Percentiles rank a stretch among this genome's conserved stretches.
phyloP scores from a whole-genome alignment of 2,797 vertebrate genomes.

The Orestias chungarensis region DNA sequence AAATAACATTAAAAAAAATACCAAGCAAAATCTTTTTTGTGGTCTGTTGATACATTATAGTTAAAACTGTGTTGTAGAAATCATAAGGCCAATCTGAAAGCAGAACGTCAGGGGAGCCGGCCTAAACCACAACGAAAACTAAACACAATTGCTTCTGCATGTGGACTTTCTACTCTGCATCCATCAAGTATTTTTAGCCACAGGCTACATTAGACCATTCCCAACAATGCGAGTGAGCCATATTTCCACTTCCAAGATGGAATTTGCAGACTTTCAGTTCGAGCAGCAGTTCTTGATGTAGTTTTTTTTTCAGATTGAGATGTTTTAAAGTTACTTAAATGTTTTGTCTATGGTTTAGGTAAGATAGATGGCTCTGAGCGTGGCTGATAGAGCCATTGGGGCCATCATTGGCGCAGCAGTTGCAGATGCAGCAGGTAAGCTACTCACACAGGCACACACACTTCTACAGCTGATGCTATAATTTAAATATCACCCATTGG shows the following conservation, averaged over 20 bases:
- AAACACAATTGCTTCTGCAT: constrained; percentile 7
- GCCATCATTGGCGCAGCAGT: constrained; percentile 77
- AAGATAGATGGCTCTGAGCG: constrained; percentile 62
- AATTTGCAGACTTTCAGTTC: constrained; percentile 4
- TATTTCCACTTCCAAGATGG: constrained; percentile 5
- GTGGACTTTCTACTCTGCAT: constrained; percentile 8
- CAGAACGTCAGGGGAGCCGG: neutral
- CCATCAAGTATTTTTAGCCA: constrained; percentile 6
- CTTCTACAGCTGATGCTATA: neutral
- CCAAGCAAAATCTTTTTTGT: neutral
- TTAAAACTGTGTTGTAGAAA: neutral
- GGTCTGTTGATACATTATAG: neutral
- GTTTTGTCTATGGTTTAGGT: constrained; percentile 8
- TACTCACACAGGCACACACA: no score
- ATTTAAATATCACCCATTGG: neutral
- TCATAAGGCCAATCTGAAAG: neutral
- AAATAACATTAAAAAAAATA: neutral
- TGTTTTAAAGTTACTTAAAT: neutral
- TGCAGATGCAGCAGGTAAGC: constrained; percentile 79
- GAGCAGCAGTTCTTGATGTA: neutral
- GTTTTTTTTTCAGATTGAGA: neutral
- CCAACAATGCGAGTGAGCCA: neutral
- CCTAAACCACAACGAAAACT: neutral
- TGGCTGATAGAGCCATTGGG: constrained; percentile 71
- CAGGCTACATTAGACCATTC: neutral